Base-by-base conservation (phyloP, 2,797 vertebrate genomes). In the Falco cherrug region DNA sequence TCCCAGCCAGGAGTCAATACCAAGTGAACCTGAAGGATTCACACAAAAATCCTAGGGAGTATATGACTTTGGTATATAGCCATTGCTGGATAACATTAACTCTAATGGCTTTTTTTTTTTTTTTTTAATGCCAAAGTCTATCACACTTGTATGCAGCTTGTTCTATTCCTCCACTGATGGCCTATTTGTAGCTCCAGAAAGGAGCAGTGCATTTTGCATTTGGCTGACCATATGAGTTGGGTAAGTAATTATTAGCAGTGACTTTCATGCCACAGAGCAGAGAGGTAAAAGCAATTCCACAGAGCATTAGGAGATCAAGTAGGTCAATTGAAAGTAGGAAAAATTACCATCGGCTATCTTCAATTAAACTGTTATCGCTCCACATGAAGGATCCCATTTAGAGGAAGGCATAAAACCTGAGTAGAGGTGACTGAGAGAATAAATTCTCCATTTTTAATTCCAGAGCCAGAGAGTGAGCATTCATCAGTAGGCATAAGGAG, bases 281-380 rank as follows among this genome's bases (percentile, higher is more conserved):
- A 53, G 89, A 93, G 90, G 93, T 88, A 95, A 92, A 95, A 97
- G 94, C 90, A 95, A 77, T 89, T 97, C 83, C 89, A 24, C 5
- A 26, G 90, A 94, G 89, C 82, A 69, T 95, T 81, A 89, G 89
- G 79, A 74, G 93, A 93, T 95, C 93, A 84, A 91, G 94, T 22
- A 93, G 78, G 87, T 96, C 95, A 97, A 93, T 78, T 91, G 92
- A 88, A 93, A 93, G 90, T 78, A 95, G 75, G 91, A 86, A 77
- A 88, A 96, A 93, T 94, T 74, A 80, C 96, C 83, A 63, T 95
- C 43, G 18, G 81, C 88, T 78, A 39, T 91, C 95, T 91, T 92
- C 95, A 97, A 95, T 97, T 91, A 97, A 97, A 96, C 68, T 80
- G 67, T 97, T 97, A 95, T 90, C 60, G 12, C 93, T 93, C 85